phyloP scores from a whole-genome alignment of 2,113 vertebrate genomes.

The Proterorhinus semilunaris region DNA sequence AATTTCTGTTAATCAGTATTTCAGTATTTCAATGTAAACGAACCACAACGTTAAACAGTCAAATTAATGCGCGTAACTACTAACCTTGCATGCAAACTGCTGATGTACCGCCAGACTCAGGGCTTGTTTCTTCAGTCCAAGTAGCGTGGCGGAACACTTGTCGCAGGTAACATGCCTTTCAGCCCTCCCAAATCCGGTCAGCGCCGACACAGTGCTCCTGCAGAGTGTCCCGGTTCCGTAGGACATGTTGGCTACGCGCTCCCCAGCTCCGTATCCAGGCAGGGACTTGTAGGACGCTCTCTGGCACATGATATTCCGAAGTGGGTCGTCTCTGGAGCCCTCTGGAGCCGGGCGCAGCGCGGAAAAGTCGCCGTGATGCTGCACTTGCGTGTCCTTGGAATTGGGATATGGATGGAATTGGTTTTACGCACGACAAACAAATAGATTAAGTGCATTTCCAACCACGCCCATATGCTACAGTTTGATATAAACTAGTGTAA shows the following conservation, averaged over 20 bases:
- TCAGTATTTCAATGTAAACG: too few relatives aligned
- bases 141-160: conserved; percentile 88
- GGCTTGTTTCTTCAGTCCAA: conserved; percentile 91
- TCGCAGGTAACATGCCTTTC: conserved; percentile 86
- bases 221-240: conserved; percentile 75
- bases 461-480: conserved; percentile 61
- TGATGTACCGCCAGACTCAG: conserved; percentile 87
- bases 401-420: conserved; percentile 38
- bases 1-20: too few relatives aligned
- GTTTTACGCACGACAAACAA: conserved; percentile 30
- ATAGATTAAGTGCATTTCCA: conserved; percentile 46
- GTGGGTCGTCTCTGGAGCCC: conserved; percentile 79
- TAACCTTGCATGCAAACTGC: conserved; percentile 85
- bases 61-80: conserved; percentile 12
- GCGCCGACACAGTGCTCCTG: conserved; percentile 69
- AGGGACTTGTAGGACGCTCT: conserved; percentile 83
- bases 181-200: conserved; percentile 78
- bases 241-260: conserved; percentile 80
- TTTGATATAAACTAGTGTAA: not conserved
- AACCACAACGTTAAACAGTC: too few relatives aligned
- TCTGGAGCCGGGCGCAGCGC: conserved; percentile 81
- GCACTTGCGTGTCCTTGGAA: conserved; percentile 77
- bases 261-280: conserved; percentile 77
- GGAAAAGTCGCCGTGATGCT: conserved; percentile 80
- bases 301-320: conserved; percentile 78